These are phyloP conservation scores for Agapostemon virescens DNA, from an alignment of 2,888 invertebrate species.

Conservation along the genomic window DNA sequence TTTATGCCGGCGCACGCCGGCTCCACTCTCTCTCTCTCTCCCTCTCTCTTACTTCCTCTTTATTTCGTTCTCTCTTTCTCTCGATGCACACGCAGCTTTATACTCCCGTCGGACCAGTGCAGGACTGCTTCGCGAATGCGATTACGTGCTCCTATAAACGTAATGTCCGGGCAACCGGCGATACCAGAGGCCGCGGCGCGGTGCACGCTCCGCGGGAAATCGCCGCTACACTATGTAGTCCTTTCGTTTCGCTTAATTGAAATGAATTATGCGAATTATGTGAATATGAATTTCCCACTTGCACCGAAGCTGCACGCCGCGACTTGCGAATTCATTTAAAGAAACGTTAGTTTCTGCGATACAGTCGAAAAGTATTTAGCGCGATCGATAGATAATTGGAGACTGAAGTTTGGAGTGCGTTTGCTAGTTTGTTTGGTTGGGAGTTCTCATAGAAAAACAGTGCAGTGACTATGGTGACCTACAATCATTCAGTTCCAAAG, in stretches of 20 bases:
- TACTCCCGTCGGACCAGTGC: constrained; percentile 64
- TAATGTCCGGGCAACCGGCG: constrained; percentile 30
- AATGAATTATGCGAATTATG: constrained; percentile 1
- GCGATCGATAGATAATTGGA: too few species aligned
- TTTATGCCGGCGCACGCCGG: constrained; percentile 57
- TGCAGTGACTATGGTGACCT: too few species aligned
- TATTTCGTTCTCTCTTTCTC: constrained; percentile 1
- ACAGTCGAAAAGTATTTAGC: too few species aligned
- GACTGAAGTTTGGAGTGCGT: too few species aligned
- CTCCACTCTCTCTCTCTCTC: constrained; percentile 33
- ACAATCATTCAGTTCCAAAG: too few species aligned
- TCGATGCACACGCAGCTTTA: constrained; percentile 48
- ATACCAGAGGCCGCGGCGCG: constrained; percentile 27
- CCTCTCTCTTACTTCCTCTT: constrained; percentile 25
- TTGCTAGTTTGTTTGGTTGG: too few species aligned
- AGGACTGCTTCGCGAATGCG: constrained; percentile 56
- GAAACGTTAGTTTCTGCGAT: too few species aligned
- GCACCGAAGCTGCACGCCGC: neutral
- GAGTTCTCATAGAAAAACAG: too few species aligned
- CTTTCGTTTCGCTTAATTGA: constrained; percentile 12
- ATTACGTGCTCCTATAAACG: constrained; percentile 65
- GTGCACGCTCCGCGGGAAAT: constrained; percentile 31
- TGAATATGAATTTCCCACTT: neutral
- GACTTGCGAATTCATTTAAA: neutral
- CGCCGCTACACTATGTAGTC: neutral